Conservation (phyloP, 1,140 invertebrate species). For the Acyrthosiphon pisum region DNA sequence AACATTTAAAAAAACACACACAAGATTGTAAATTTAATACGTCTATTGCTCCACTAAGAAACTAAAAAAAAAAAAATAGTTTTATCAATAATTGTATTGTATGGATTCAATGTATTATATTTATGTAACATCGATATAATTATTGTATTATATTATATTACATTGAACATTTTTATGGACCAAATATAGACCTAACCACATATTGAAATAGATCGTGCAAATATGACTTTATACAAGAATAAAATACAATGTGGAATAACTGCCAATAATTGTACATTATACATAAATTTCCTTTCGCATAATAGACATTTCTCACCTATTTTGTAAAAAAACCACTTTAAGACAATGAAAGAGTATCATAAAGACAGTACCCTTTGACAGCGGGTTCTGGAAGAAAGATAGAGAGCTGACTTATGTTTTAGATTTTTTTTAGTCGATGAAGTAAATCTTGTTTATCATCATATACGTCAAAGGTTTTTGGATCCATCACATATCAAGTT, state of each 20-base stretch:
- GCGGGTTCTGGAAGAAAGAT: background rate
- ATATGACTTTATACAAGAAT: background rate
- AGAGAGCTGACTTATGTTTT: background rate
- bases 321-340: background rate
- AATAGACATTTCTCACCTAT: background rate
- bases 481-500: background rate
- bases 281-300: background rate
- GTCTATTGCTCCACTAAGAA: no score
- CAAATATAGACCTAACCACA: background rate
- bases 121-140: no score
- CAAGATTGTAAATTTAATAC: no score
- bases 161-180: background rate
- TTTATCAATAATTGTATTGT: no score
- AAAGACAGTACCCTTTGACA: background rate
- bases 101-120: no score
- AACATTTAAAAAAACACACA: no score
- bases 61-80: no score
- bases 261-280: background rate
- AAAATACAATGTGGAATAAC: background rate
- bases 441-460: background rate
- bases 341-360: background rate
- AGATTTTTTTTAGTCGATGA: background rate
- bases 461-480: background rate
- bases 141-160: background rate
- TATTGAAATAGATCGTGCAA: background rate